Conservation (phyloP, 1,140 invertebrate genomes). For the Manduca sexta region DNA sequence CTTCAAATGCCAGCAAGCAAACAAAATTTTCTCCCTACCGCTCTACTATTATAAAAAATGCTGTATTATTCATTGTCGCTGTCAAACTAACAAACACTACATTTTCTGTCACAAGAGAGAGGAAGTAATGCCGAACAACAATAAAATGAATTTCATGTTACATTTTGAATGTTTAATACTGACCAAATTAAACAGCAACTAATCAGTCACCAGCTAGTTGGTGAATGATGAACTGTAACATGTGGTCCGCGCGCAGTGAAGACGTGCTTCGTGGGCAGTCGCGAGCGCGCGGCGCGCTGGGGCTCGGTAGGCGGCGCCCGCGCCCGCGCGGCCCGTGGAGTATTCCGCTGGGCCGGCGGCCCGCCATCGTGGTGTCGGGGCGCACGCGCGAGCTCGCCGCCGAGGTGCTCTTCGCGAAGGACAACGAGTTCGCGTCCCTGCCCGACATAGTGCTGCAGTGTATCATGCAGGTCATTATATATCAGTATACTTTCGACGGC, state of each 20-base stretch:
- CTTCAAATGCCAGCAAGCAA: too few species aligned
- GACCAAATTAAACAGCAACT: neutral
- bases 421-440: conserved; percentile 44
- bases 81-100: neutral
- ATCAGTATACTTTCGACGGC: neutral
- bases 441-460: conserved; percentile 50
- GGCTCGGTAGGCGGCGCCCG: neutral
- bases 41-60: too few species aligned
- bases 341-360: neutral
- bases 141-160: too few species aligned
- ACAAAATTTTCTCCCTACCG: too few species aligned
- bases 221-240: neutral
- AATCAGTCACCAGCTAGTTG: neutral
- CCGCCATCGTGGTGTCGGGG: neutral
- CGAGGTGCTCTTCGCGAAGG: conserved; percentile 25
- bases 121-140: neutral
- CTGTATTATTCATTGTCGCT: too few species aligned
- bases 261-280: conserved; percentile 43
- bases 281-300: conserved; percentile 3
- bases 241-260: conserved; percentile 26
- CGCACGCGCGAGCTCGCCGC: conserved; percentile 31
- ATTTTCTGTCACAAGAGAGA: neutral
- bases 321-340: neutral
- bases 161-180: too few species aligned
- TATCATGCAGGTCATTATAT: conserved; percentile 29